A percentile compares a stretch with the other conserved stretches of the same genome.
These are phyloP conservation scores for Dinoponera quadriceps DNA, from an alignment of 1,140 invertebrate genomes.

Conservation along the genomic window DNA sequence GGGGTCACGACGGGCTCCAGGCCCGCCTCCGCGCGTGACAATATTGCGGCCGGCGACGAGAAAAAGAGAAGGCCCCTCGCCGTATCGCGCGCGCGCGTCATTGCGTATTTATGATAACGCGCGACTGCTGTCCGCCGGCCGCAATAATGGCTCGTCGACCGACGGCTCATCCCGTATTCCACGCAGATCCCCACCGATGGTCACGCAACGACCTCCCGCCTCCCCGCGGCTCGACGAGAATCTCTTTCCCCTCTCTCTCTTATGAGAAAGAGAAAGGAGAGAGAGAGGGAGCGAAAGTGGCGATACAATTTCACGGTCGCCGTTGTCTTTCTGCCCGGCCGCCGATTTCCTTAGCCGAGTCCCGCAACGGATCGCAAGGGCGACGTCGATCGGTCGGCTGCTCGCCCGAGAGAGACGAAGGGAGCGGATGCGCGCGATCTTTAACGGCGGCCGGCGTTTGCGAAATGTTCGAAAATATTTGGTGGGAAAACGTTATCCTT, in stretches of 20 bases:
- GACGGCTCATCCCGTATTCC: constrained; percentile 54
- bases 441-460: neutral
- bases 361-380: neutral
- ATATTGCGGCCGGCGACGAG: neutral
- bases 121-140: neutral
- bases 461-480: constrained; percentile 42
- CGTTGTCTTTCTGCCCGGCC: too few relatives aligned
- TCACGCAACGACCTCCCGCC: constrained; percentile 53
- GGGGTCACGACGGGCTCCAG: neutral
- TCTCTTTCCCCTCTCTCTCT: neutral
- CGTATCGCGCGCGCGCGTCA: constrained; percentile 22
- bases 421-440: neutral
- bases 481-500: constrained; percentile 53
- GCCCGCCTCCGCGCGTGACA: constrained; percentile 20
- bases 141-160: constrained; percentile 26
- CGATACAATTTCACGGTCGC: constrained; percentile 25
- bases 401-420: neutral
- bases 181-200: constrained; percentile 35
- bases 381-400: neutral
- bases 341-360: too few relatives aligned
- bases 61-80: neutral
- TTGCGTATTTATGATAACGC: constrained; percentile 53
- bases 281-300: neutral
- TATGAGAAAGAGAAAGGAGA: neutral
- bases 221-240: constrained; percentile 12